Evolutionary conservation across 2,797 vertebrate species (phyloP).

Genomic region (Acanthopagrus latus): DNA sequence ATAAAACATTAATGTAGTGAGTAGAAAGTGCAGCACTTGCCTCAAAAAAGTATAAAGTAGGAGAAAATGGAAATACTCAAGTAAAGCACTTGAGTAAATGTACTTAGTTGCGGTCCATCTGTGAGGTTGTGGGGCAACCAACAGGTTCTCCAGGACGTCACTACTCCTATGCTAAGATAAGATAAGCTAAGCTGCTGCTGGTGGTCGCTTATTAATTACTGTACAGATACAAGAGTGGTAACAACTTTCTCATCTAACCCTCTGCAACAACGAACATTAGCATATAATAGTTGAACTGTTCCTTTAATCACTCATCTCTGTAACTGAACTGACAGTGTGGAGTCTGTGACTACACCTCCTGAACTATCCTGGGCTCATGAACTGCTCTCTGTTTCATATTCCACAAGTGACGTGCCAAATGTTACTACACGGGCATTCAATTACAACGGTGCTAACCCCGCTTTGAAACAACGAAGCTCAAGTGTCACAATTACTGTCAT

Average conservation of each 20-base stretch:
- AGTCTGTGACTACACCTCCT: neutral
- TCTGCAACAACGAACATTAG: neutral
- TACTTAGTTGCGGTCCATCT: too few species aligned
- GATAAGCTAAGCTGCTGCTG: neutral
- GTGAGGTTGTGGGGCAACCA: neutral
- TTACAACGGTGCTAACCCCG: constrained; percentile 25
- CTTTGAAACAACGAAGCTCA: neutral
- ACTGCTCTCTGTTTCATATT: neutral
- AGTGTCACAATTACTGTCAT: neutral
- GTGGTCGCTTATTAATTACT: neutral
- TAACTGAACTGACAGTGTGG: neutral
- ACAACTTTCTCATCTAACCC: neutral
- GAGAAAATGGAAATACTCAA: too few species aligned
- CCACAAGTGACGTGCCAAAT: constrained; percentile 41
- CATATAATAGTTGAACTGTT: neutral
- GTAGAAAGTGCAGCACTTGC: too few species aligned
- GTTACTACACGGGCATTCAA: constrained; percentile 13
- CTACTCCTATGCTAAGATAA: neutral
- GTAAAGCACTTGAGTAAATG: too few species aligned
- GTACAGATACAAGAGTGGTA: neutral
- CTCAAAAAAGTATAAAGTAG: too few species aligned
- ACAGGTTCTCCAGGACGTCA: neutral
- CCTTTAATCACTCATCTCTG: constrained; percentile 1
- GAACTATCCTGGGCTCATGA: neutral
- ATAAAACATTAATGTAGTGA: too few species aligned